phyloP scores from a whole-genome alignment of 2,888 invertebrate genomes.

The Cephalotes varians region DNA sequence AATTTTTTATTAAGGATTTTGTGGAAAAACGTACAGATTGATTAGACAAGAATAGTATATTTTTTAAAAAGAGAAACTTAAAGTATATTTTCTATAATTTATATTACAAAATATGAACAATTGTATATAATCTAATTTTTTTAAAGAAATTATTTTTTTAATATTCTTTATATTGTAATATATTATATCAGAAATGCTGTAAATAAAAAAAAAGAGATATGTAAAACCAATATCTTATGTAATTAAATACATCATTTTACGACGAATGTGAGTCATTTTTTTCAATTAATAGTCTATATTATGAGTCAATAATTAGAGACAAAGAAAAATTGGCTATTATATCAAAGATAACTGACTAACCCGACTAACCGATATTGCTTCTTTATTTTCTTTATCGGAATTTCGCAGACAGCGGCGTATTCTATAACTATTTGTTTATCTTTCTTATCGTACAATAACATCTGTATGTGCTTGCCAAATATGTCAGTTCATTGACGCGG shows the following conservation, averaged over 20 bases:
- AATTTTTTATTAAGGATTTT: background rate
- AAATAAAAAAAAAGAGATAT: conserved; percentile 1
- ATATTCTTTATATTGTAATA: too few species aligned
- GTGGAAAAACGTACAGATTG: background rate
- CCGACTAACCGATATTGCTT: conserved; percentile 12
- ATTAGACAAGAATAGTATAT: background rate
- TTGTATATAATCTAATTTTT: background rate
- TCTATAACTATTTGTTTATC: conserved; percentile 35
- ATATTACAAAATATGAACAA: background rate
- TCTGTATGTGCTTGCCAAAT: conserved; percentile 12
- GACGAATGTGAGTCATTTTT: background rate
- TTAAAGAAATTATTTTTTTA: conserved; percentile 2
- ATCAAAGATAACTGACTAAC: too few species aligned
- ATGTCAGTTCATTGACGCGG: conserved; percentile 23
- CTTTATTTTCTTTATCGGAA: conserved; percentile 7
- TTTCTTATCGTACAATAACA: background rate
- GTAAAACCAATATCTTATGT: background rate
- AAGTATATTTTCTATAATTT: background rate
- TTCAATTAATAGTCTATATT: background rate
- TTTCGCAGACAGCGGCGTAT: conserved; percentile 9
- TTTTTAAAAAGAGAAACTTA: background rate
- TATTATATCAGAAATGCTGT: background rate
- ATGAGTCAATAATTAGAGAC: conserved; percentile 34
- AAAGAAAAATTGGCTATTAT: conserved; percentile 32
- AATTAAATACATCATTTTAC: background rate